Conservation (phyloP, 2,888 invertebrate genomes). For the Rugalucina vietnamica region DNA sequence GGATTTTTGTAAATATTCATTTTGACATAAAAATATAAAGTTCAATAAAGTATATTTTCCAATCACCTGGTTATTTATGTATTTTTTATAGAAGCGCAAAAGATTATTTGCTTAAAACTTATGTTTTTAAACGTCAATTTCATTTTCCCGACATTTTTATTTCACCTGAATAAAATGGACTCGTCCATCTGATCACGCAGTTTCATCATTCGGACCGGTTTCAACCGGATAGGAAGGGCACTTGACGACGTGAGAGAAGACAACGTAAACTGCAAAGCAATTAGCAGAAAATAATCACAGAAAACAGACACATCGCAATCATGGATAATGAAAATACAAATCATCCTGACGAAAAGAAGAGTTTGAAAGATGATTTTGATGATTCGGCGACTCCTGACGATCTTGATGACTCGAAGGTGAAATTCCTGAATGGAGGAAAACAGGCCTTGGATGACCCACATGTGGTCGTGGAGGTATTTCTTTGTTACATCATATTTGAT, state of each 20-base stretch:
- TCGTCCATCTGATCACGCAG: not conserved
- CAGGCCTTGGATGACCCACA: slow-evolving; percentile 50
- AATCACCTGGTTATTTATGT: not conserved
- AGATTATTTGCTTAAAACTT: not conserved
- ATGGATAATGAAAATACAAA: slow-evolving; percentile 70
- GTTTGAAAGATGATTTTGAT: slow-evolving; percentile 62
- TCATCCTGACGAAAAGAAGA: slow-evolving; percentile 64
- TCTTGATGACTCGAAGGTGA: slow-evolving; percentile 73
- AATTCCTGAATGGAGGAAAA: slow-evolving; percentile 74
- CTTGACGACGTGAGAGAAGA: slow-evolving; percentile 1
- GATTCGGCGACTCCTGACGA: slow-evolving; percentile 54
- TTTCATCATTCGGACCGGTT: slow-evolving; percentile 14
- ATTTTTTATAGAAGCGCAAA: not conserved
- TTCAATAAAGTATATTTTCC: not conserved
- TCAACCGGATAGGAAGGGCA: not conserved
- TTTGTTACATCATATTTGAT: slow-evolving; percentile 36
- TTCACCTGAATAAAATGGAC: not conserved
- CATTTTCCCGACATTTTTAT: not conserved
- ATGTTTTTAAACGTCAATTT: not conserved
- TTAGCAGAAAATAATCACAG: no score
- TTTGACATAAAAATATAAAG: not conserved
- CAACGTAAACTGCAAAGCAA: not conserved
- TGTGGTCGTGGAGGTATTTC: slow-evolving; percentile 54
- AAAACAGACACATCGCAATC: no score
- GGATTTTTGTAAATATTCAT: no score